These are phyloP conservation scores for Megaleporinus macrocephalus DNA, from an alignment of 2,113 vertebrate genomes.

Conservation along the genomic window DNA sequence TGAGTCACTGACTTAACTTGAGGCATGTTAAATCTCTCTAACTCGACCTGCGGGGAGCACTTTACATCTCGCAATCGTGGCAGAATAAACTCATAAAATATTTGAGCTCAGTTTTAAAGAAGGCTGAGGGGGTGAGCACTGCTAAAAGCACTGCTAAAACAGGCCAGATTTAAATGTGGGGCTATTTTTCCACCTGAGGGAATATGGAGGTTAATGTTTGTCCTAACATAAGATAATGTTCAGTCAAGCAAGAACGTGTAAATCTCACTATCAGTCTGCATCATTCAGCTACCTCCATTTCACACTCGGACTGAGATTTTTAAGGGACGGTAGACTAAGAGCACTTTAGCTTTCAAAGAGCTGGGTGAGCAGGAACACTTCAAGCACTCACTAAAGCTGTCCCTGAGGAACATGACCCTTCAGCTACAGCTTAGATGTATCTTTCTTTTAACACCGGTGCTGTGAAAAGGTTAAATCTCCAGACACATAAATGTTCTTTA, in stretches of 20 bases:
- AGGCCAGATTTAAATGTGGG: not conserved
- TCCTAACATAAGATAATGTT: not conserved
- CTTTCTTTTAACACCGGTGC: constrained; percentile 55
- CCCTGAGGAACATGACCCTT: constrained; percentile 66
- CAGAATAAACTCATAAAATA: not conserved
- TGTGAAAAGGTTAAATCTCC: constrained; percentile 56
- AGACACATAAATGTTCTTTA: constrained; percentile 50
- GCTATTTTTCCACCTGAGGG: not conserved
- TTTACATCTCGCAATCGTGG: not conserved
- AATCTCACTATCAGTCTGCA: not conserved
- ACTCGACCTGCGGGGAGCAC: not conserved
- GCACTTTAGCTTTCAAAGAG: constrained; percentile 60
- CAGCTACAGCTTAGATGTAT: constrained; percentile 45
- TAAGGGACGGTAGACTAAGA: constrained; percentile 46
- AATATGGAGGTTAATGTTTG: not conserved
- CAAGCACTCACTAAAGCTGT: constrained; percentile 67
- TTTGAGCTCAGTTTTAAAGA: not conserved
- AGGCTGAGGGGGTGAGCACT: not conserved
- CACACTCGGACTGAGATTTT: constrained; percentile 38
- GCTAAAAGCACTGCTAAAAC: not conserved
- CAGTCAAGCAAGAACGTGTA: not conserved
- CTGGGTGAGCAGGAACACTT: constrained; percentile 68
- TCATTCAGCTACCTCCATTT: not conserved
- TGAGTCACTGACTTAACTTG: not conserved
- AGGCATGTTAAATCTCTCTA: not conserved